phyloP scores from a whole-genome alignment of 53 echinoderm and acorn worm genomes.

The Hippasteria phrygiana region DNA sequence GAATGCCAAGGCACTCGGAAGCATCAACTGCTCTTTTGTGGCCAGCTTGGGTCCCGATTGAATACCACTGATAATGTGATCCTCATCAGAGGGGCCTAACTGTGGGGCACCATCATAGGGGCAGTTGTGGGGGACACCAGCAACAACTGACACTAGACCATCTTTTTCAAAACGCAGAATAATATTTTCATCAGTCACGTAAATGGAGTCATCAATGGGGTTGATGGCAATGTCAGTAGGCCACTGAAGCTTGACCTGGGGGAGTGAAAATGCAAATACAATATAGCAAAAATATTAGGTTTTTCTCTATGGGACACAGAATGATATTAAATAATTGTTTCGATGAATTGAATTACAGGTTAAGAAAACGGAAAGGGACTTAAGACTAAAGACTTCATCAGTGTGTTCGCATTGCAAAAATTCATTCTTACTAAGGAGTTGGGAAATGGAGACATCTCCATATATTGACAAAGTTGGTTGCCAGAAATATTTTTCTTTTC shows the following conservation, averaged over 20 bases:
- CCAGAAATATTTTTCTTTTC: no score
- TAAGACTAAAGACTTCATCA: no score
- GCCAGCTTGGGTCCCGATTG: conserved; percentile 71
- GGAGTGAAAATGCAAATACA: background rate
- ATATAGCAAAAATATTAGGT: background rate
- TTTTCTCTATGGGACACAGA: no score
- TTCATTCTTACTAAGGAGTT: no score
- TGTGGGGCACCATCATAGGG: conserved; percentile 67
- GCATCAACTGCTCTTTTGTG: conserved; percentile 72
- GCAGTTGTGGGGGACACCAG: conserved; percentile 90
- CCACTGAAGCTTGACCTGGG: conserved; percentile 93
- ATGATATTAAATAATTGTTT: no score
- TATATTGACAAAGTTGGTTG: no score
- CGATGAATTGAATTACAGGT: no score
- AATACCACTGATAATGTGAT: conserved; percentile 22
- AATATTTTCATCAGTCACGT: conserved; percentile 86
- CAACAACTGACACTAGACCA: conserved; percentile 80
- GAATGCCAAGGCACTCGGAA: conserved; percentile 86
- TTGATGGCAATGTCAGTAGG: conserved; percentile 97
- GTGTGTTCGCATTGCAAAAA: no score
- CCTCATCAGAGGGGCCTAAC: conserved; percentile 58
- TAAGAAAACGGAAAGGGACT: no score
- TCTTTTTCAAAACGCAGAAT: conserved; percentile 83
- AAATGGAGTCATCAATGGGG: conserved; percentile 88
- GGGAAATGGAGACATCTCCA: no score